Evolutionary conservation across 2,888 invertebrate species (phyloP).

Genomic region (Oligia fasciuncula): DNA sequence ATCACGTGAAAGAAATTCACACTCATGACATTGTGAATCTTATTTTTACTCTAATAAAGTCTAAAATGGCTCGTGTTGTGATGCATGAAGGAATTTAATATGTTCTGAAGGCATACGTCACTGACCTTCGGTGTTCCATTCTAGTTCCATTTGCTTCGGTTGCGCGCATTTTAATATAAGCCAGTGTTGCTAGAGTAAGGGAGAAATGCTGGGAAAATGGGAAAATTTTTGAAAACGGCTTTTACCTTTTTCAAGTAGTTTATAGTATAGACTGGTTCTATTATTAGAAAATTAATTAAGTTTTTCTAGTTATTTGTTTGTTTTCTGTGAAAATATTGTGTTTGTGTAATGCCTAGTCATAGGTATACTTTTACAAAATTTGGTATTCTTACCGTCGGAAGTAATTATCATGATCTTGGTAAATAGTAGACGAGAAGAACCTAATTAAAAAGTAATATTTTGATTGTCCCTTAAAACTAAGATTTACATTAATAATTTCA

Average conservation of each 20-base stretch:
- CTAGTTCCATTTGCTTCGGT: conserved; percentile 69
- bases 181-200: conserved; percentile 65
- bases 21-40: conserved; percentile 2
- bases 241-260: neutral
- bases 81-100: conserved; percentile 66
- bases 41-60: neutral
- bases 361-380: neutral
- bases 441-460: neutral
- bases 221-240: neutral
- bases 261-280: too few relatives aligned
- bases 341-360: neutral
- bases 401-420: neutral
- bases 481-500: neutral
- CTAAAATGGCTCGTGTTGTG: conserved; percentile 30
- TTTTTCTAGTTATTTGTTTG: neutral
- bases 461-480: neutral
- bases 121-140: conserved; percentile 74
- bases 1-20: neutral
- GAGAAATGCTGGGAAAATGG: conserved; percentile 18
- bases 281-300: neutral
- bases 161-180: conserved; percentile 70
- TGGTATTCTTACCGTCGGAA: neutral
- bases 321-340: neutral
- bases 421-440: too few relatives aligned
- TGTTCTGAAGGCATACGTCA: conserved; percentile 63